phyloP scores from a whole-genome alignment of 2,888 invertebrate species.

The Himalopsyche kuldschensis region DNA sequence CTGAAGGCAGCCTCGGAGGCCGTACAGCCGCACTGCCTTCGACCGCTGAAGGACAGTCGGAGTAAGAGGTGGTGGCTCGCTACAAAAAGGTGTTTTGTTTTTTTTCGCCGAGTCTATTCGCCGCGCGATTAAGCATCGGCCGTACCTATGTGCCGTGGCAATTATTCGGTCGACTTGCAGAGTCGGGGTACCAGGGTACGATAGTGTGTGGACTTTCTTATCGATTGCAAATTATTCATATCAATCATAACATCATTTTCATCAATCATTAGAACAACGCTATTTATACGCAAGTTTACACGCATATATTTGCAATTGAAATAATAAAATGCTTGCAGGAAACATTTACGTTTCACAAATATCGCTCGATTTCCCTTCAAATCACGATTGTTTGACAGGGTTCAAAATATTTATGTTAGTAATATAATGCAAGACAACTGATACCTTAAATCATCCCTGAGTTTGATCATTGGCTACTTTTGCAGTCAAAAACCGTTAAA shows the following conservation, averaged over 20 bases:
- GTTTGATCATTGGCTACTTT: too few species aligned
- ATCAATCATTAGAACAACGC: background rate
- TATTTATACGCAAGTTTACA: too few species aligned
- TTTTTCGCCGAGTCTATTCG: background rate
- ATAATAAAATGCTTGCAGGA: too few species aligned
- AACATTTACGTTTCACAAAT: too few species aligned
- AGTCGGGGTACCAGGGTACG: background rate
- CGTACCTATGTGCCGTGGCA: background rate
- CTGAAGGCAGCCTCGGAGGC: slow-evolving; percentile 15
- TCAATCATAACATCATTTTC: background rate
- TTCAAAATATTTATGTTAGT: too few species aligned
- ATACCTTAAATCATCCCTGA: too few species aligned
- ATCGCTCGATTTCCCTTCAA: too few species aligned
- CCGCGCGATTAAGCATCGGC: slow-evolving; percentile 1
- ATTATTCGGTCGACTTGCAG: background rate
- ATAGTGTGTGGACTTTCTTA: background rate
- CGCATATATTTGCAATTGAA: too few species aligned
- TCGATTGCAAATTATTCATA: background rate
- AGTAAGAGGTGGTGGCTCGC: slow-evolving; percentile 32
- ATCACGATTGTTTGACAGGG: too few species aligned
- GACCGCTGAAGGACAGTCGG: slow-evolving; percentile 32
- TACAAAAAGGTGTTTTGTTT: slow-evolving; percentile 27
- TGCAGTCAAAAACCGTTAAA: too few species aligned
- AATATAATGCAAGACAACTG: too few species aligned
- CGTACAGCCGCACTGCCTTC: slow-evolving; percentile 11